phyloP scores from a whole-genome alignment of 2,113 vertebrate genomes.

The Pterophyllum scalare region DNA sequence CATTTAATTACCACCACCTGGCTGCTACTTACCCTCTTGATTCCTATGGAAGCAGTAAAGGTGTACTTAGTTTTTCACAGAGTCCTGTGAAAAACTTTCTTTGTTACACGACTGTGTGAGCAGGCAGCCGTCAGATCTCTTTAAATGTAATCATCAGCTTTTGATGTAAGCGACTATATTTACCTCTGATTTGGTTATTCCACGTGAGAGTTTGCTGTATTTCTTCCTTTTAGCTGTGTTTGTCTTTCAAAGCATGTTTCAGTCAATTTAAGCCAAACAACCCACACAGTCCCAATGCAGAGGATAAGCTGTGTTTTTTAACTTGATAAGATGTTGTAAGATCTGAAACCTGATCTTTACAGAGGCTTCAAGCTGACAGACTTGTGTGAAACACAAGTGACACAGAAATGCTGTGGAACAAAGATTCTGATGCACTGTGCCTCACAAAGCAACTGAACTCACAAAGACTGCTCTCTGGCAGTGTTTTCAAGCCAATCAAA shows the following conservation, averaged over 20 bases:
- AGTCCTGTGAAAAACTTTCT: not conserved
- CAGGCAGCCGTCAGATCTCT: not conserved
- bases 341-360: not conserved
- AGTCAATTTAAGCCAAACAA: conserved; percentile 1
- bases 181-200: not conserved
- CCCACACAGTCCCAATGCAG: not conserved
- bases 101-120: not conserved
- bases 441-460: conserved; percentile 12
- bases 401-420: conserved; percentile 5
- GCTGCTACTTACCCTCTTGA: too few relatives aligned
- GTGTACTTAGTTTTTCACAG: not conserved
- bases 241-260: not conserved
- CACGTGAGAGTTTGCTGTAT: not conserved
- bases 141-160: not conserved
- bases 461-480: conserved; percentile 17
- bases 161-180: not conserved
- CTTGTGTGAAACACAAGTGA: not conserved
- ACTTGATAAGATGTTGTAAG: not conserved
- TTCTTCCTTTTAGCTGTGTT: not conserved
- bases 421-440: not conserved
- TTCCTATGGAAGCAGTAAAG: too few relatives aligned
- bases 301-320: conserved; percentile 6
- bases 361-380: conserved; percentile 22
- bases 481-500: conserved; percentile 13
- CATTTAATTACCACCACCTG: too few relatives aligned